Evolutionary conservation across 2,888 invertebrate genomes (phyloP).

Genomic region (Diplazon laetatorius): DNA sequence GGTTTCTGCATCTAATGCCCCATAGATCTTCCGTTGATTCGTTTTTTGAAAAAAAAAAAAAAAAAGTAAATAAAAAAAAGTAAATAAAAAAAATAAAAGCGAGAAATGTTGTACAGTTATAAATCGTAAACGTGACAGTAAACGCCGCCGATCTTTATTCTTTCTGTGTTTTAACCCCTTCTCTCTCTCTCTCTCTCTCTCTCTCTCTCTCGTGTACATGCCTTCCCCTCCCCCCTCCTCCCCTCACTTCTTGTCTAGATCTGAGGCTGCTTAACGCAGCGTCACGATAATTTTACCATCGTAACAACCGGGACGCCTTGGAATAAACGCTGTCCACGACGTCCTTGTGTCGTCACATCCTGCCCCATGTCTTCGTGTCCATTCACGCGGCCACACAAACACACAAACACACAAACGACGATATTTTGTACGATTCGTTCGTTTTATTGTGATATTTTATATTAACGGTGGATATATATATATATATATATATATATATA

Average conservation of each 20-base stretch:
- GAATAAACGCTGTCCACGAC: constrained; percentile 72
- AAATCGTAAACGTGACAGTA: constrained; percentile 41
- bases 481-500: too few relatives aligned
- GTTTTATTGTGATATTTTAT: too few relatives aligned
- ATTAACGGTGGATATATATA: too few relatives aligned
- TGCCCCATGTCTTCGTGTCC: constrained; percentile 72
- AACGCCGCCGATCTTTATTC: constrained; percentile 42
- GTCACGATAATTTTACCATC: constrained; percentile 28
- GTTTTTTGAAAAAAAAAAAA: too few relatives aligned
- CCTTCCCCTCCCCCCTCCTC: neutral
- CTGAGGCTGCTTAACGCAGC: constrained; percentile 11
- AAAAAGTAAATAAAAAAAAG: too few relatives aligned
- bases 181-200: neutral
- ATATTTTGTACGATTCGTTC: constrained; percentile 40
- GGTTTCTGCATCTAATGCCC: neutral
- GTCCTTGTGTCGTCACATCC: constrained; percentile 78
- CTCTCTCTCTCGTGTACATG: neutral
- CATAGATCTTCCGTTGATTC: too few relatives aligned
- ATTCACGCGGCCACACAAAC: neutral
- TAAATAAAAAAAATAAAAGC: constrained; percentile 15
- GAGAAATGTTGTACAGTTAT: constrained; percentile 26
- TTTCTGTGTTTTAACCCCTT: neutral
- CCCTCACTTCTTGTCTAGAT: too few relatives aligned
- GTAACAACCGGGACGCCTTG: constrained; percentile 33
- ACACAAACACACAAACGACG: too few relatives aligned